Conservation (phyloP, 2,113 vertebrate species). For the Heliornis fulica region DNA sequence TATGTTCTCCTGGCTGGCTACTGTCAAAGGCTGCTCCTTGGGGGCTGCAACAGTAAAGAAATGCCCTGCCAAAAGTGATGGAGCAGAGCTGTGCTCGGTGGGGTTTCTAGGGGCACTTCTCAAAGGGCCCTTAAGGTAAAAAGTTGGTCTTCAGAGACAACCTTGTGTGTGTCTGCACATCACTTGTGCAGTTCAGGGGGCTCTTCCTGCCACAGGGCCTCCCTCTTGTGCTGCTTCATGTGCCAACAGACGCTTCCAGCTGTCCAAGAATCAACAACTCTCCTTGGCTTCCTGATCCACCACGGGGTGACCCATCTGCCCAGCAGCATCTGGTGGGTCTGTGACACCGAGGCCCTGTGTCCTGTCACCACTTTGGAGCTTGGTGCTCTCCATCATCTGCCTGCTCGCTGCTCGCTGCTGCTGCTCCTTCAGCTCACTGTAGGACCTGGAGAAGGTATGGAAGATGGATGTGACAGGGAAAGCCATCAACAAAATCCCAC, state of each 20-base stretch:
- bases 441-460: slow-evolving; percentile 95
- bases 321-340: neutral
- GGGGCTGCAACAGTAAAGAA: neutral
- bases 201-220: neutral
- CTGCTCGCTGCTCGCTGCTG: slow-evolving; percentile 79
- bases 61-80: neutral
- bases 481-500: slow-evolving; percentile 96
- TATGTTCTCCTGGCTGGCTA: neutral
- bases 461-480: slow-evolving; percentile 97
- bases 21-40: neutral
- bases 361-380: slow-evolving; percentile 62
- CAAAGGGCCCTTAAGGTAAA: neutral
- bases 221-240: neutral
- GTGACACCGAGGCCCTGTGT: slow-evolving; percentile 61
- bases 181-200: neutral
- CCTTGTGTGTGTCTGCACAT: neutral
- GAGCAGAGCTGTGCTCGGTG: neutral
- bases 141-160: neutral
- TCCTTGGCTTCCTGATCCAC: neutral
- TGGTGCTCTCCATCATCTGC: slow-evolving; percentile 80
- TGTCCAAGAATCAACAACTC: neutral
- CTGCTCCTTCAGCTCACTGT: slow-evolving; percentile 91
- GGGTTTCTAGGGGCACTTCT: neutral
- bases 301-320: neutral
- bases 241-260: neutral